phyloP scores from a whole-genome alignment of 2,113 vertebrate species.

The Dryoscopus gambensis region DNA sequence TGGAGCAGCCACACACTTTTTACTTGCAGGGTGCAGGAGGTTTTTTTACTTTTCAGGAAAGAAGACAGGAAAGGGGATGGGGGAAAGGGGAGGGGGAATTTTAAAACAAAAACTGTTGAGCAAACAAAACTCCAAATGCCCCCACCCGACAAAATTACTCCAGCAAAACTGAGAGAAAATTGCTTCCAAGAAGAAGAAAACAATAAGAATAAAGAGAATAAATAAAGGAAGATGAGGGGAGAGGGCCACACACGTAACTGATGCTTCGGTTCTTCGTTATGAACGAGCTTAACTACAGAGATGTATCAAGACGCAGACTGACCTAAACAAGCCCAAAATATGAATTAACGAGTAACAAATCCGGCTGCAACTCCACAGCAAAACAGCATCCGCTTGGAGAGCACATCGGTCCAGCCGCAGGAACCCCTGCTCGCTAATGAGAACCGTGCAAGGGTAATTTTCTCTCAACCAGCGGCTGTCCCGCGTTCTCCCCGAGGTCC shows the following conservation, averaged over 20 bases:
- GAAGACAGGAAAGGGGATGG: neutral
- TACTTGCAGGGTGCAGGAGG: neutral
- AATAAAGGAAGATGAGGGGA: neutral
- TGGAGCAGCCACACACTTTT: neutral
- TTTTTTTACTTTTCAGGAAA: neutral
- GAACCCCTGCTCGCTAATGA: rapidly evolving
- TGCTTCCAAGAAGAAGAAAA: neutral
- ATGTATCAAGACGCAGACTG: neutral
- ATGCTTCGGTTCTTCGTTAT: neutral
- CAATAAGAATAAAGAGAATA: too few relatives aligned
- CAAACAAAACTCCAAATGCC: neutral
- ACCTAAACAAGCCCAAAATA: neutral
- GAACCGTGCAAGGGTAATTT: rapidly evolving
- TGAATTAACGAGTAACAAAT: neutral
- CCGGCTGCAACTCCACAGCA: neutral
- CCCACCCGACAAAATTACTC: neutral
- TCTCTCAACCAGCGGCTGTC: rapidly evolving
- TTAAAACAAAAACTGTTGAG: neutral
- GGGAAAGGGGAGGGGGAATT: neutral
- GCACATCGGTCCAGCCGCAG: neutral
- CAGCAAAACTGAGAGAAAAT: neutral
- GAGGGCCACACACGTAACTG: neutral
- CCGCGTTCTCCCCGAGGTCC: neutral
- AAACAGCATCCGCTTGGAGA: neutral
- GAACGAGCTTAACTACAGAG: neutral